These are phyloP conservation scores for Xiphias gladius DNA, from an alignment of 2,113 vertebrate species.

Conservation along the genomic window DNA sequence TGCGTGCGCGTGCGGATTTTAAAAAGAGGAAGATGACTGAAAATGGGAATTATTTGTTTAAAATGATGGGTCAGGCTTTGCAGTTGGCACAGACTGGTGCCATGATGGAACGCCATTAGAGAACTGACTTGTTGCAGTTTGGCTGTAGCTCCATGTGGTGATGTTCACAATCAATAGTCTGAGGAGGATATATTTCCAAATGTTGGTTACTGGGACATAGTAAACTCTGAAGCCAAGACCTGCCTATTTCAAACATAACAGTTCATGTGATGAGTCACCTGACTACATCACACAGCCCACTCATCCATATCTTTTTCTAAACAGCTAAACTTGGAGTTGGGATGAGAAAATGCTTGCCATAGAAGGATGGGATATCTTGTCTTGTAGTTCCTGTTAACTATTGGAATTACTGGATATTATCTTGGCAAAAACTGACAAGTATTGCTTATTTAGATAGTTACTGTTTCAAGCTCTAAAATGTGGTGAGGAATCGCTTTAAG, in stretches of 20 bases:
- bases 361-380: not conserved
- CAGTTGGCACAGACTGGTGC: not conserved
- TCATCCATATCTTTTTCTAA: conserved; percentile 4
- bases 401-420: not conserved
- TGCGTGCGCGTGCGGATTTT: not conserved
- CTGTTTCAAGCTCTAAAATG: too few species aligned
- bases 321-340: not conserved
- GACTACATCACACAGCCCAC: not conserved
- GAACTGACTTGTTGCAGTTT: not conserved
- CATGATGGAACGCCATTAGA: not conserved
- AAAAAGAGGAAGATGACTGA: conserved; percentile 1
- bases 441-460: too few species aligned
- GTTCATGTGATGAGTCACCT: not conserved
- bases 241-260: not conserved
- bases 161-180: not conserved
- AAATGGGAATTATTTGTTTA: not conserved
- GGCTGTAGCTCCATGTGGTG: not conserved
- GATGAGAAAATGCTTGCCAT: too few species aligned
- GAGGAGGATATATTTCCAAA: not conserved
- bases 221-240: not conserved
- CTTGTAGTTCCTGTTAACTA: too few species aligned
- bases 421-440: too few species aligned
- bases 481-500: too few species aligned
- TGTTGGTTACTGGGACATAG: not conserved
- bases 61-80: conserved; percentile 1